phyloP scores from a whole-genome alignment of 2,797 vertebrate species.

The Pampus argenteus region DNA sequence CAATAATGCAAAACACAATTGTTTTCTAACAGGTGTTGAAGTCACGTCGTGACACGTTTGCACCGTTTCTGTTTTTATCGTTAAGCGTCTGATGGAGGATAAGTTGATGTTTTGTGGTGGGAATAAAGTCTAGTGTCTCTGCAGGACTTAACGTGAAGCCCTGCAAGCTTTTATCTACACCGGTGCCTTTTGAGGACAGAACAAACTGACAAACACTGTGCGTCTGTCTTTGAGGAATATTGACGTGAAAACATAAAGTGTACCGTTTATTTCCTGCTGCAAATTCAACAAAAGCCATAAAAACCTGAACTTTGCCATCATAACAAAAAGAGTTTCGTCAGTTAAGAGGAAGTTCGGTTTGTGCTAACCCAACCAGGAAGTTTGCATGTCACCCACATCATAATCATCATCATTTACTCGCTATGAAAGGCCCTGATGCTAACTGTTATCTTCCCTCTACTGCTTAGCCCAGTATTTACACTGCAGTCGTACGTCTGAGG shows the following conservation, averaged over 20 bases:
- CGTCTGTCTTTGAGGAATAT: background rate
- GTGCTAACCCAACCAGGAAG: constrained; percentile 38
- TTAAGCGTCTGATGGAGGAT: constrained; percentile 2
- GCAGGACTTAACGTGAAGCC: background rate
- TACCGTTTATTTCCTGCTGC: background rate
- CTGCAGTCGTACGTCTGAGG: constrained; percentile 39
- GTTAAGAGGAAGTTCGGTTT: constrained; percentile 60
- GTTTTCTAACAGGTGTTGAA: constrained; percentile 42
- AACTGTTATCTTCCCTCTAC: constrained; percentile 8
- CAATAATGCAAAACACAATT: constrained; percentile 7
- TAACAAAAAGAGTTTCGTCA: background rate
- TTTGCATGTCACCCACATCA: constrained; percentile 42
- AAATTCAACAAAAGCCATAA: background rate
- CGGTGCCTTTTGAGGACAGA: background rate
- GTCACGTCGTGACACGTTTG: constrained; percentile 57
- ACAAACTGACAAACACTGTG: background rate
- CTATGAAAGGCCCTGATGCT: background rate
- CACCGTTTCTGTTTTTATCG: constrained; percentile 37
- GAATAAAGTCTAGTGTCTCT: constrained; percentile 24
- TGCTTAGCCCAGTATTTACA: constrained; percentile 35
- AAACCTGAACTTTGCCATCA: background rate
- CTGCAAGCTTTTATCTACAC: background rate
- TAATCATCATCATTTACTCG: background rate
- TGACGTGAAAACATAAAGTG: background rate
- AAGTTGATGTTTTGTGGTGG: constrained; percentile 39